Conservation (phyloP, 2,888 invertebrate species). For the Parthenolecanium corni region DNA sequence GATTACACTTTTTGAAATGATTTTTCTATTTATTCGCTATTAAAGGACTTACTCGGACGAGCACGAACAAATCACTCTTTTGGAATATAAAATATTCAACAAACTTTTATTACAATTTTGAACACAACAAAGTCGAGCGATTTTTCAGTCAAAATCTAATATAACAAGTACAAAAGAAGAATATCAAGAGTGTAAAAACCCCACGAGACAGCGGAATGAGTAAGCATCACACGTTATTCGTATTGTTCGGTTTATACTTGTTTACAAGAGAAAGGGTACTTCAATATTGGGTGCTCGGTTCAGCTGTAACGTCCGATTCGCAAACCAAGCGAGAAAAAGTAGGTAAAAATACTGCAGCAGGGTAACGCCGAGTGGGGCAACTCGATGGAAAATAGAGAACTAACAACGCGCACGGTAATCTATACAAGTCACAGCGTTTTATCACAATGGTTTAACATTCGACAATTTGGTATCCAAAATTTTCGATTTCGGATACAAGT, state of each 20-base stretch:
- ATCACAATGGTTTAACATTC: not conserved
- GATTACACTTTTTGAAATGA: no score
- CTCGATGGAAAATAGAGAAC: no score
- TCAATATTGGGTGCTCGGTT: no score
- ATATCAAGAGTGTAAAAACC: not conserved
- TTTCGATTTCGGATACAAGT: slow-evolving; percentile 20
- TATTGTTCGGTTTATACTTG: no score
- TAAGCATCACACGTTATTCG: not conserved
- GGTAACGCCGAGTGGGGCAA: not conserved
- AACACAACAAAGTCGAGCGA: not conserved
- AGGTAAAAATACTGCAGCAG: not conserved
- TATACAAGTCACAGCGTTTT: no score
- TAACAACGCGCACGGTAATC: no score
- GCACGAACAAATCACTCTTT: no score
- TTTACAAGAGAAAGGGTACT: not conserved
- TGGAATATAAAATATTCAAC: not conserved
- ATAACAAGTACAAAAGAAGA: not conserved
- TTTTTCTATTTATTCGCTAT: no score
- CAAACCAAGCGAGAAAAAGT: not conserved
- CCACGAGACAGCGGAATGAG: not conserved
- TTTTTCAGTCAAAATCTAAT: not conserved
- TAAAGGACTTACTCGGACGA: no score
- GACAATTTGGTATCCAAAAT: not conserved
- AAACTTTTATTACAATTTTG: slow-evolving; percentile 10
- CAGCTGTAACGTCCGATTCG: no score